A percentile compares a stretch with the other conserved stretches of the same genome.
These are phyloP conservation scores for Hyles euphorbiae DNA, from an alignment of 1,140 invertebrate genomes.

Conservation along the genomic window DNA sequence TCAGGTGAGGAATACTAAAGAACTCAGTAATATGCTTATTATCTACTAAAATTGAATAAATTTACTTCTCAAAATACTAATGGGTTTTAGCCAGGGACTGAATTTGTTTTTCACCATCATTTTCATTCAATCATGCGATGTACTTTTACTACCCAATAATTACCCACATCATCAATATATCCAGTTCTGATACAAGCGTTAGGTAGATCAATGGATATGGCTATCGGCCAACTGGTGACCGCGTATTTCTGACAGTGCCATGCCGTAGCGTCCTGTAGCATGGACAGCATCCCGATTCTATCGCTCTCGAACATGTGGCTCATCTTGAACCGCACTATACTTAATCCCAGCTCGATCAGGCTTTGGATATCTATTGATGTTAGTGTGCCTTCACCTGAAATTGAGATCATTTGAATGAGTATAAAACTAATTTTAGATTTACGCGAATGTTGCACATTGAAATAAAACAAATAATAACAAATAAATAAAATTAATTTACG, in stretches of 20 bases:
- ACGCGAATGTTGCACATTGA: no score
- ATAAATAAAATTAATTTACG: no score
- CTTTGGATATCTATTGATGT: conserved; percentile 22
- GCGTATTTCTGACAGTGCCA: conserved; percentile 26
- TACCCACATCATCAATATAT: conserved; percentile 15
- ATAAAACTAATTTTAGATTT: not conserved
- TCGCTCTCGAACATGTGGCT: conserved; percentile 7
- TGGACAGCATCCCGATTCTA: conserved; percentile 12
- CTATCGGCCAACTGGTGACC: conserved; percentile 26
- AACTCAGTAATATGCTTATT: no score
- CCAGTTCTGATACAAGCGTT: conserved; percentile 24
- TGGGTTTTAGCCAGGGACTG: no score
- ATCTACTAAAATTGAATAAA: no score
- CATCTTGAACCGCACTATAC: conserved; percentile 20
- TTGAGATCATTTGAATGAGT: not conserved
- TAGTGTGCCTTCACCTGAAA: conserved; percentile 14
- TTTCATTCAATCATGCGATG: not conserved
- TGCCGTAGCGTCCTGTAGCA: conserved; percentile 12
- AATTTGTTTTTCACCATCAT: no score
- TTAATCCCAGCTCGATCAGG: conserved; percentile 20
- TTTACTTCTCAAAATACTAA: no score
- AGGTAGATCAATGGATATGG: conserved; percentile 26
- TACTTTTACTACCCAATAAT: not conserved
- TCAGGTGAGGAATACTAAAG: no score
- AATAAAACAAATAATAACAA: no score